A percentile compares a stretch with the other conserved stretches of the same genome.
Evolutionary conservation across 2,113 vertebrate species (phyloP).

Genomic region (Mirza zaza): DNA sequence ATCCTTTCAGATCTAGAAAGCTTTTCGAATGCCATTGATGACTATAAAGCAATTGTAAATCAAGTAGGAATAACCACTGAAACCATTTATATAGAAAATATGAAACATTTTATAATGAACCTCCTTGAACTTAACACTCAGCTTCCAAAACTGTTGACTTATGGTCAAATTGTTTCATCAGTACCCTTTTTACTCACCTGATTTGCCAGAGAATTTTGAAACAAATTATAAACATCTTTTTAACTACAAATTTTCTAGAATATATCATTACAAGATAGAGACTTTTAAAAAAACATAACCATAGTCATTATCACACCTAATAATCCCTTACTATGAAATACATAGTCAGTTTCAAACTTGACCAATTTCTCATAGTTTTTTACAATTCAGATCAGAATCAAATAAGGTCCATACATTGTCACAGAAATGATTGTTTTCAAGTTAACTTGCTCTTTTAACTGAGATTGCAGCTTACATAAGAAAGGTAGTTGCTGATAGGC

Average conservation of each 20-base stretch:
- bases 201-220: background rate
- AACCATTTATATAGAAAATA: constrained; percentile 8
- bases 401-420: background rate
- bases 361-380: background rate
- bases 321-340: constrained; percentile 5
- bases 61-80: background rate
- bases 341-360: background rate
- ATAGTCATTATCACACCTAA: background rate
- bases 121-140: background rate
- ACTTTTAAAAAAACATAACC: background rate
- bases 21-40: background rate
- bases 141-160: background rate
- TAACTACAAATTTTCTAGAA: background rate
- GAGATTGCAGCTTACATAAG: background rate
- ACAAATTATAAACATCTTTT: background rate
- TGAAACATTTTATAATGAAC: background rate
- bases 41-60: constrained; percentile 30
- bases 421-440: background rate
- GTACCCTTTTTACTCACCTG: background rate
- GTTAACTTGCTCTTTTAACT: background rate
- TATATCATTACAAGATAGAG: background rate
- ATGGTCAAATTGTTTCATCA: background rate
- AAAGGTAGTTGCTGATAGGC: background rate
- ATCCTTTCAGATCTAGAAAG: background rate
- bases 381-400: background rate